Evolutionary conservation across 2,113 vertebrate species (phyloP), one percentile per base, ranked within the genome.

Genomic region (Solea senegalensis): DNA sequence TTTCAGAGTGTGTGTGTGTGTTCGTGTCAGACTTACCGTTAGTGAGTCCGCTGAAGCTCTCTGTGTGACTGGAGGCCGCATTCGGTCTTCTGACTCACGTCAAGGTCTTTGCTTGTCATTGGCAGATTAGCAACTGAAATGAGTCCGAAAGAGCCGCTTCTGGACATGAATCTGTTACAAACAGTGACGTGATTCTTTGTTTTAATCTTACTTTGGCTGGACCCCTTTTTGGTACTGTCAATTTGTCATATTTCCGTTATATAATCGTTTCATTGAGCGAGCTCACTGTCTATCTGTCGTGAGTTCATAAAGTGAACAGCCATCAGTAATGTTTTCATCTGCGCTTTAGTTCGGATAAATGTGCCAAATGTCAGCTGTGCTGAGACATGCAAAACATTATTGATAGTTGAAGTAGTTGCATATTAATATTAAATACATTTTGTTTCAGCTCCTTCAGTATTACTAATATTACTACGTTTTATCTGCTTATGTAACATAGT

Each of bases 41-140:
- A 45, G 5, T 43, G 12, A 26, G 0, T 41, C 27, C 2, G 1
- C 2, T n/a, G 2, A 9, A 9, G 3, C 10, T 15, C 1, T 64
- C 1, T 39, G n/a, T 61, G 1, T 16, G 61, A 9, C 9, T 6
- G 53, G 40, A 89, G 87, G 86, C 89, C 86, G 44, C 65, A 9
- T 1, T 53, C 12, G 71, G 40, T 10, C 80, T 69, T 52, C 6
- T 2, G 28, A 90, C 83, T 88, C 86, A 62, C 66, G 81, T 93
- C 92, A 94, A 94, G 92, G 93, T 87, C 93, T 93, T 93, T 86
- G 7, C 8, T 57, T 86, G 89, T 88, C 89, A 86, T 87, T 83
- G 85, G 1, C 46, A 8, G 26, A 28, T 65, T 49, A 21, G 0
- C 40, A 3, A 7, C 48, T 9, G 2, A 61, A 40, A 21, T 8